phyloP scores from a whole-genome alignment of 2,888 invertebrate genomes.

The Agapetus fuscipes region DNA sequence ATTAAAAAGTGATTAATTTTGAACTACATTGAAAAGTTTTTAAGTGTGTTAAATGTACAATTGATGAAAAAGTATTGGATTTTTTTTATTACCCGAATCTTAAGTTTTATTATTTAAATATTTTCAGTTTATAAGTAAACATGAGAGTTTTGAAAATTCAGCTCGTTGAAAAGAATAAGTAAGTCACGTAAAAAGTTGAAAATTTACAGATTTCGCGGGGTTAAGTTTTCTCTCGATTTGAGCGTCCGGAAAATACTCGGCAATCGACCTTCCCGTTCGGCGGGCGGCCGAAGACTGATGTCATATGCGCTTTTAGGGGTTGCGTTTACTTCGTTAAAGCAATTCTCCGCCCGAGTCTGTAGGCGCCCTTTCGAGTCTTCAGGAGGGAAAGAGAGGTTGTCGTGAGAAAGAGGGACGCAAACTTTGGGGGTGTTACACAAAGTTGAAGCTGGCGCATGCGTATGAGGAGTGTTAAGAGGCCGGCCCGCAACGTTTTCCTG shows the following conservation, averaged over 20 bases:
- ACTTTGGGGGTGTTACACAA: constrained; percentile 41
- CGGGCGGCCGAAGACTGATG: constrained; percentile 18
- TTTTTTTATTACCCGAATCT: too few species aligned
- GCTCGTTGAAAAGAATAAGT: too few species aligned
- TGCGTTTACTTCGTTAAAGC: constrained; percentile 16
- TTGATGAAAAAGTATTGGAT: too few species aligned
- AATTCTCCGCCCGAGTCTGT: constrained; percentile 11
- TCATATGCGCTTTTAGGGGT: constrained; percentile 18
- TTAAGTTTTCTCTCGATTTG: not conserved
- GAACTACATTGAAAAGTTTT: too few species aligned
- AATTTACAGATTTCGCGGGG: not conserved
- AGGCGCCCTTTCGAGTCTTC: not conserved
- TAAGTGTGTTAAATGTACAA: too few species aligned
- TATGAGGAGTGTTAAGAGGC: constrained; percentile 27
- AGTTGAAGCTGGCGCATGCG: constrained; percentile 38
- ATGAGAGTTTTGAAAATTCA: too few species aligned
- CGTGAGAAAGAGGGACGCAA: constrained; percentile 8
- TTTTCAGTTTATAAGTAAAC: too few species aligned
- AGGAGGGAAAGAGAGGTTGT: constrained; percentile 7
- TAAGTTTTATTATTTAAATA: too few species aligned
- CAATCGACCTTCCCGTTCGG: constrained; percentile 12
- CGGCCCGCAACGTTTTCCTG: constrained; percentile 7
- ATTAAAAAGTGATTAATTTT: too few species aligned
- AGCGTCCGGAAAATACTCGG: not conserved
- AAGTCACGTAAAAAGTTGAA: constrained; percentile 15